Evolutionary conservation across 2,888 invertebrate genomes (phyloP).

Genomic region (Elmis aenea): DNA sequence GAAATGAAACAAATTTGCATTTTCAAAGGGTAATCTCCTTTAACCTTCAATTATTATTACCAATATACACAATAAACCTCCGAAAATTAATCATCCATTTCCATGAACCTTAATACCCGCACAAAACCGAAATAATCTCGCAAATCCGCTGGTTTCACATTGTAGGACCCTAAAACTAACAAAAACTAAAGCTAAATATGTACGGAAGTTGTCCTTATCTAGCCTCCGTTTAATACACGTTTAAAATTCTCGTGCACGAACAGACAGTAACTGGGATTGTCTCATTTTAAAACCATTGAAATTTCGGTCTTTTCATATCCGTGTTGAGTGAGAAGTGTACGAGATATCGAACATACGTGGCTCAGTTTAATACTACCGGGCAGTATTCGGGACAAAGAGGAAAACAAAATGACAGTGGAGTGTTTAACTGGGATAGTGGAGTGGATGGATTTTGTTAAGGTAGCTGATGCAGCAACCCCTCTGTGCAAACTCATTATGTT

Average conservation of each 20-base stretch:
- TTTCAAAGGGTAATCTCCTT: too few relatives aligned
- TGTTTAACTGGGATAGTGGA: too few relatives aligned
- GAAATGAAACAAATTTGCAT: too few relatives aligned
- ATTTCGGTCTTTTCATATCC: conserved; percentile 16
- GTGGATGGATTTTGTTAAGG: conserved; percentile 13
- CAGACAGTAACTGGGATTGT: conserved; percentile 32
- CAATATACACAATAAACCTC: too few relatives aligned
- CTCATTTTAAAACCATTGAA: conserved; percentile 19
- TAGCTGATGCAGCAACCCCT: conserved; percentile 15
- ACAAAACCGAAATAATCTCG: conserved; percentile 18
- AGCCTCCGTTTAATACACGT: conserved; percentile 35
- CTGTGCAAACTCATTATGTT: conserved; percentile 19
- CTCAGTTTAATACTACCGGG: too few relatives aligned
- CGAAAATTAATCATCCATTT: conserved; percentile 8
- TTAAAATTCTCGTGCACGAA: conserved; percentile 40
- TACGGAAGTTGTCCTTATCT: conserved; percentile 34
- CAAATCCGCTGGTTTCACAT: conserved; percentile 13
- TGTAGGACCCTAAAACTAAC: conserved; percentile 25
- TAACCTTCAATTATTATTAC: too few relatives aligned
- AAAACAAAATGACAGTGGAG: conserved; percentile 13
- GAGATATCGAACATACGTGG: too few relatives aligned
- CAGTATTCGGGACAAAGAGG: too few relatives aligned
- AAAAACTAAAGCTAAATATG: conserved; percentile 31
- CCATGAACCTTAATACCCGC: conserved; percentile 7
- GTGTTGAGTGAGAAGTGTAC: too few relatives aligned